These are phyloP conservation scores for Caenorhabditis angaria DNA, from an alignment of 2,888 invertebrate species.

Conservation along the genomic window DNA sequence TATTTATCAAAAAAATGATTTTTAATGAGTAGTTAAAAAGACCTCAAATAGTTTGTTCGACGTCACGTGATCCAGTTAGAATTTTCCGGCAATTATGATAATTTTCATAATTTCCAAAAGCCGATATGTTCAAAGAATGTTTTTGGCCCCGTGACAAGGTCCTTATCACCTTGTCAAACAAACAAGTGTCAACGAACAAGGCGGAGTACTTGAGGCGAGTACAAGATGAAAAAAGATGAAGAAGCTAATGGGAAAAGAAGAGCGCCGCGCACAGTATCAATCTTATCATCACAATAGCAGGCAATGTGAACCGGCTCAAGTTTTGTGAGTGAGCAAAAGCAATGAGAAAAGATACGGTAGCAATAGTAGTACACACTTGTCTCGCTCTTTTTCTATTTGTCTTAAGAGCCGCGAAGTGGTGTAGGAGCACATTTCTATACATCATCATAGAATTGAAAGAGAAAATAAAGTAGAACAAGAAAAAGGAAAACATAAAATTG, in stretches of 20 bases:
- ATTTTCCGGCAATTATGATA: too few species aligned
- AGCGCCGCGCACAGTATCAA: too few species aligned
- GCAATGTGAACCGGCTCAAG: not conserved
- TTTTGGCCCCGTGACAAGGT: slow-evolving; percentile 1
- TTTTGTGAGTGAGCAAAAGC: slow-evolving; percentile 16
- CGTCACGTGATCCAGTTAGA: too few species aligned
- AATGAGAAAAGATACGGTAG: slow-evolving; percentile 18
- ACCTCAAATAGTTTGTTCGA: too few species aligned
- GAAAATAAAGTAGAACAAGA: not conserved
- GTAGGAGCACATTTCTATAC: slow-evolving; percentile 17
- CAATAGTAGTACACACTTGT: slow-evolving; percentile 5
- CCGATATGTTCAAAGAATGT: too few species aligned
- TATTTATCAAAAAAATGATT: too few species aligned
- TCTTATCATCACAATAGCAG: not conserved
- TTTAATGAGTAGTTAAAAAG: too few species aligned
- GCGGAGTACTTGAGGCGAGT: not conserved
- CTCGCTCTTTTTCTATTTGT: slow-evolving; percentile 6
- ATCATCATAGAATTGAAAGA: too few species aligned
- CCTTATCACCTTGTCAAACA: slow-evolving; percentile 4
- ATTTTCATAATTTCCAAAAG: too few species aligned
- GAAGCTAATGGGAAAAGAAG: not conserved
- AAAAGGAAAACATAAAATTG: not conserved
- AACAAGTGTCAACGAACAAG: not conserved
- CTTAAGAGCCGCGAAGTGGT: slow-evolving; percentile 29
- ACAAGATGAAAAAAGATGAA: not conserved